phyloP scores from a whole-genome alignment of 2,797 vertebrate genomes.

The Synaphobranchus kaupii region DNA sequence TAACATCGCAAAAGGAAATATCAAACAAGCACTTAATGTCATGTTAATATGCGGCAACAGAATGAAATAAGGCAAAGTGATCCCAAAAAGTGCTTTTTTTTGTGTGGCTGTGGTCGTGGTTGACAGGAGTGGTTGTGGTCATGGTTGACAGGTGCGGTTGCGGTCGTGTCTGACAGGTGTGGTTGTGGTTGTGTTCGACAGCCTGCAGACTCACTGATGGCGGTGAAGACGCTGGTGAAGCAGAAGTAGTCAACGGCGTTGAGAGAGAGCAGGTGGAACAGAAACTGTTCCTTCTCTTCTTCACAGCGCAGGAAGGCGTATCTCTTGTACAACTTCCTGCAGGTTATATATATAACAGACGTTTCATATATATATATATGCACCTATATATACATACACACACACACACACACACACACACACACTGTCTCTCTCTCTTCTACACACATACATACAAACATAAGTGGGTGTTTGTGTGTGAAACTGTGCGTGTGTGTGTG shows the following conservation, averaged over 20 bases:
- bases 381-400: neutral
- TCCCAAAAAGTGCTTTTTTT: neutral
- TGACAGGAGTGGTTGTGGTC: neutral
- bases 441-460: neutral
- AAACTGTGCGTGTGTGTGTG: neutral
- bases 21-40: neutral
- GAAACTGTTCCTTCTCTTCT: constrained; percentile 95
- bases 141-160: neutral
- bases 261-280: constrained; percentile 94
- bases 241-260: constrained; percentile 99
- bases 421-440: neutral
- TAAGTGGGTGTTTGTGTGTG: neutral
- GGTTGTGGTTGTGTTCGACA: neutral
- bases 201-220: constrained; percentile 82
- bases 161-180: neutral
- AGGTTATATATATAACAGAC: neutral
- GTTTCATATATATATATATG: neutral
- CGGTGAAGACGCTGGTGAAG: constrained; percentile 95
- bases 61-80: neutral
- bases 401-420: neutral
- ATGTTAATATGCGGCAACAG: neutral
- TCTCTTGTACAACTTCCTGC: constrained; percentile 93
- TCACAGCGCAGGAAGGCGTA: constrained; percentile 96
- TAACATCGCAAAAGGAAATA: neutral
- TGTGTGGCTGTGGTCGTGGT: too few species aligned